A percentile compares a stretch with the other conserved stretches of the same genome.
phyloP scores from a whole-genome alignment of 2,113 vertebrate genomes.

The Catharus bicknelli region DNA sequence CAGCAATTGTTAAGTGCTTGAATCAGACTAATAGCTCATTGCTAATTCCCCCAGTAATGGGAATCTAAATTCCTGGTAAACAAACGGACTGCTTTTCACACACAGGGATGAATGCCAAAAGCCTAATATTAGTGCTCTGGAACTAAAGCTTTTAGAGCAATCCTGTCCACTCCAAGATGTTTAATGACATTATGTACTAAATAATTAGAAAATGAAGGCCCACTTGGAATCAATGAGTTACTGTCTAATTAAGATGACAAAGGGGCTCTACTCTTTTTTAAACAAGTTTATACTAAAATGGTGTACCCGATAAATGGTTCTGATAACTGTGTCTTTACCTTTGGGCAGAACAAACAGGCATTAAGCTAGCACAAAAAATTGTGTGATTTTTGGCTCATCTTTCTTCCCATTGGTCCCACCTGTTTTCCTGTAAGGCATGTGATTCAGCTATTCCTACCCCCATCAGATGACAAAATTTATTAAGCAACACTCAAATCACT shows the following conservation, averaged over 20 bases:
- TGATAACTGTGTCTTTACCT: conserved; percentile 59
- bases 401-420: neutral
- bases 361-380: conserved; percentile 7
- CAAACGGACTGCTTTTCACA: conserved; percentile 75
- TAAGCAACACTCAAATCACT: neutral
- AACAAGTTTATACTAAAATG: conserved; percentile 66
- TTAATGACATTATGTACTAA: conserved; percentile 76
- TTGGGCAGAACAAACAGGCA: conserved; percentile 36
- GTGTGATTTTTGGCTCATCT: conserved; percentile 33
- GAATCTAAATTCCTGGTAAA: conserved; percentile 83
- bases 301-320: conserved; percentile 48
- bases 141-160: conserved; percentile 76
- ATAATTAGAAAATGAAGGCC: conserved; percentile 65
- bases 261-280: conserved; percentile 41
- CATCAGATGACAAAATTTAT: neutral
- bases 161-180: conserved; percentile 66
- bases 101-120: conserved; percentile 77
- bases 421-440: conserved; percentile 12
- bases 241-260: conserved; percentile 71
- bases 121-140: conserved; percentile 70
- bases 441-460: neutral
- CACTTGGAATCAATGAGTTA: conserved; percentile 62
- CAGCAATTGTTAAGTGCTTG: conserved; percentile 82
- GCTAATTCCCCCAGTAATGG: conserved; percentile 78
- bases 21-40: conserved; percentile 82